Evolutionary conservation across 23 tunicate genomes (phyloP).

Genomic region (Halocynthia aurantium): DNA sequence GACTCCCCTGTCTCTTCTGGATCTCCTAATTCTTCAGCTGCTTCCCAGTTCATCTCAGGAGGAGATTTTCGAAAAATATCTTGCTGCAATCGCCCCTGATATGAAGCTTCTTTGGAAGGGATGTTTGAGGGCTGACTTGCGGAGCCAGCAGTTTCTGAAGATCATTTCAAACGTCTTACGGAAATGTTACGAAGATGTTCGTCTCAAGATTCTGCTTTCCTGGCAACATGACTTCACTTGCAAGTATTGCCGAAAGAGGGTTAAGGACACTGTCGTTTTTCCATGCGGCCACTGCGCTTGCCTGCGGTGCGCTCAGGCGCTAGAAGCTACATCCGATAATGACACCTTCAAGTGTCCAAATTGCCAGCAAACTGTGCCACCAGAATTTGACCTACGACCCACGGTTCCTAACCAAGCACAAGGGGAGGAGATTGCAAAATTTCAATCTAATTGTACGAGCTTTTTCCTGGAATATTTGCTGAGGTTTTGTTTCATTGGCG

Average conservation of each 20-base stretch:
- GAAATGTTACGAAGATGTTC: conserved; percentile 36
- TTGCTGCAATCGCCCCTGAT: background rate
- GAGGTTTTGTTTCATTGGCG: conserved; percentile 35
- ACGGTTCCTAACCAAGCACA: conserved; percentile 12
- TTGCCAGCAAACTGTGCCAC: conserved; percentile 8
- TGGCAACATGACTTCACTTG: conserved; percentile 25
- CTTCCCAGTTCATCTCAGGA: conserved; percentile 5
- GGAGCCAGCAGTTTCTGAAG: conserved; percentile 24
- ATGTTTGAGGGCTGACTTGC: conserved; percentile 9
- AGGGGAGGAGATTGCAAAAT: conserved; percentile 6
- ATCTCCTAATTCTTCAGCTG: background rate
- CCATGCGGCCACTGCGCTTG: conserved; percentile 56
- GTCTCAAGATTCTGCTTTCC: conserved; percentile 13
- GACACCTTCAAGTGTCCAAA: background rate
- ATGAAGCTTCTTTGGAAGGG: conserved; percentile 13
- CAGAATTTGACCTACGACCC: conserved; percentile 7
- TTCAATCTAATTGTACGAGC: conserved; percentile 38
- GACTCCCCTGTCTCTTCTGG: conserved; percentile 3
- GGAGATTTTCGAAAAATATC: background rate
- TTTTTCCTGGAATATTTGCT: conserved; percentile 63
- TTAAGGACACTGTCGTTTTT: conserved; percentile 37
- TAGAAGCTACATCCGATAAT: background rate
- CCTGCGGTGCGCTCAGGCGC: background rate
- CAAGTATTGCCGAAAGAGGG: conserved; percentile 15
- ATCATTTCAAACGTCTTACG: conserved; percentile 33